A percentile compares a stretch with the other conserved stretches of the same genome.
These are phyloP conservation scores for Papilio aristodemus DNA, from an alignment of 1,140 invertebrate species.

Conservation along the genomic window DNA sequence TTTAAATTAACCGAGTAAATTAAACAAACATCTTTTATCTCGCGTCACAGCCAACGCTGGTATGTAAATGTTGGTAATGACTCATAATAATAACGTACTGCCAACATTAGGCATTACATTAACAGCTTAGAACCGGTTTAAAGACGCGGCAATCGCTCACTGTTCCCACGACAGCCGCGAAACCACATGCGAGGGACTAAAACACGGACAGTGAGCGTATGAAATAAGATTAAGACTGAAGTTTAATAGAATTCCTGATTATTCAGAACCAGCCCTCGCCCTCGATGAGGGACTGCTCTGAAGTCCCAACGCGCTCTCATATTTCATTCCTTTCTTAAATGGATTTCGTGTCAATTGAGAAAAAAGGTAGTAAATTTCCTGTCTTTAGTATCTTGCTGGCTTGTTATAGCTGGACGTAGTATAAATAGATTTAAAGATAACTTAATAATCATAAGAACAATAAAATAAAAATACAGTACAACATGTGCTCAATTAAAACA, in stretches of 20 bases:
- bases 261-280: slow-evolving; percentile 42
- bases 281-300: slow-evolving; percentile 32
- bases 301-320: slow-evolving; percentile 44
- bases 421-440: too few species aligned
- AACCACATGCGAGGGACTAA: slow-evolving; percentile 39
- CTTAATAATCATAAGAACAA: too few species aligned
- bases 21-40: slow-evolving; percentile 18
- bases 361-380: slow-evolving; percentile 41
- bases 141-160: neutral
- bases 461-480: too few species aligned
- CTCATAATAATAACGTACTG: slow-evolving; percentile 12
- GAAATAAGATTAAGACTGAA: slow-evolving; percentile 47
- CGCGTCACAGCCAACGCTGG: neutral
- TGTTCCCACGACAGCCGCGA: neutral
- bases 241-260: slow-evolving; percentile 51
- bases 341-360: slow-evolving; percentile 53
- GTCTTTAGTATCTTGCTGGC: neutral
- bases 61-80: slow-evolving; percentile 8
- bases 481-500: too few species aligned
- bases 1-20: neutral
- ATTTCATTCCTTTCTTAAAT: slow-evolving; percentile 61
- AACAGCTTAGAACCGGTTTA: neutral
- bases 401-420: too few species aligned
- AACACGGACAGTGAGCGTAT: slow-evolving; percentile 42
- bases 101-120: slow-evolving; percentile 4